A percentile compares a stretch with the other conserved stretches of the same genome.
phyloP scores from a whole-genome alignment of 2,113 vertebrate genomes.

The Urocitellus parryii region DNA sequence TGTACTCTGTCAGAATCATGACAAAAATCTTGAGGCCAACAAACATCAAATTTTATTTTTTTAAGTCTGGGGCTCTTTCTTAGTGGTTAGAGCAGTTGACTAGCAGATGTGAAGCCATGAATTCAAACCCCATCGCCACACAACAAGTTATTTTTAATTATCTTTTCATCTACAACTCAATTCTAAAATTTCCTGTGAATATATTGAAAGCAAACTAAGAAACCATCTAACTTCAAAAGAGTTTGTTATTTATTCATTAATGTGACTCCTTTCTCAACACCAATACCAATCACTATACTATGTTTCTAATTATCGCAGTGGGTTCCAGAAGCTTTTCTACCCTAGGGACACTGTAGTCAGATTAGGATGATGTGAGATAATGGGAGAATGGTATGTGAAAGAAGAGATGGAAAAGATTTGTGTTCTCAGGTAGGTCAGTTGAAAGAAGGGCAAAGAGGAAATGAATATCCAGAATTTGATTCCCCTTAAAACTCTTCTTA shows the following conservation, averaged over 20 bases:
- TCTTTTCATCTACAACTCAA: neutral
- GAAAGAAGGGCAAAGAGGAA: conserved; percentile 40
- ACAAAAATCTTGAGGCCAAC: neutral
- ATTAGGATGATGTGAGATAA: neutral
- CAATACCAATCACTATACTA: neutral
- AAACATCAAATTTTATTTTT: neutral
- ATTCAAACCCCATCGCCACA: neutral
- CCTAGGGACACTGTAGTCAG: neutral
- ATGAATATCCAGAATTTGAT: neutral
- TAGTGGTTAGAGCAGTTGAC: neutral
- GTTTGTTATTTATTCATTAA: neutral
- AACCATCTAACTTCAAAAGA: conserved; percentile 34
- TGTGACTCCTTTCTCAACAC: conserved; percentile 15
- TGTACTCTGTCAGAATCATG: neutral
- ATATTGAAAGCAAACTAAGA: conserved; percentile 38
- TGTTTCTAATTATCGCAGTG: neutral
- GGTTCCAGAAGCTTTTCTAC: conserved; percentile 12
- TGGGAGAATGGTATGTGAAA: neutral
- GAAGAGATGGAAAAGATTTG: neutral
- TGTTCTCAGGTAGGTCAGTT: neutral
- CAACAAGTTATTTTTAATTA: neutral
- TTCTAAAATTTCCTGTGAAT: neutral
- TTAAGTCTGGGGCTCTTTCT: neutral
- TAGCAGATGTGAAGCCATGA: neutral
- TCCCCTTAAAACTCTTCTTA: neutral